Conservation (phyloP, 2,888 invertebrate genomes). For the Calliphora vomitoria region DNA sequence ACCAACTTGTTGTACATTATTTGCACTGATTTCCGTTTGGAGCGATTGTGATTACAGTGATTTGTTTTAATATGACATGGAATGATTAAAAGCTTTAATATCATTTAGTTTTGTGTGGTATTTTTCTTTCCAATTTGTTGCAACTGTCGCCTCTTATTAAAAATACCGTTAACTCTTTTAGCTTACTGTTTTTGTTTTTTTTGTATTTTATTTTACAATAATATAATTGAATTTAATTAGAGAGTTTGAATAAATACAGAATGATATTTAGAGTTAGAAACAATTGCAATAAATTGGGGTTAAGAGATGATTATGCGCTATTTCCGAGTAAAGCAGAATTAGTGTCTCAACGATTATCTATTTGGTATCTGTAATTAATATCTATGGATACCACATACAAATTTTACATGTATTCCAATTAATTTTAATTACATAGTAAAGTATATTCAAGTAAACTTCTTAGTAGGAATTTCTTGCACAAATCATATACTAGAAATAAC, state of each 20-base stretch:
- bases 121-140: neutral
- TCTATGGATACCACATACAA: neutral
- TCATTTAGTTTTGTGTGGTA: slow-evolving; percentile 11
- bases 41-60: slow-evolving; percentile 13
- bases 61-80: slow-evolving; percentile 43
- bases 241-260: neutral
- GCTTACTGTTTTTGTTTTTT: neutral
- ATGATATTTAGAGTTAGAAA: neutral
- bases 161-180: slow-evolving; percentile 16
- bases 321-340: neutral
- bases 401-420: neutral
- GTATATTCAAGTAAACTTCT: no score
- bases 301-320: slow-evolving; percentile 47
- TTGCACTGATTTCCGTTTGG: slow-evolving; percentile 62
- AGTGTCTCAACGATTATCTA: slow-evolving; percentile 2
- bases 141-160: slow-evolving; percentile 25
- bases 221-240: slow-evolving; percentile 30
- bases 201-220: neutral
- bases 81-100: slow-evolving; percentile 65
- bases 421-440: neutral
- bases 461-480: neutral
- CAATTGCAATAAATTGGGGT: slow-evolving; percentile 30
- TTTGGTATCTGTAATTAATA: slow-evolving; percentile 36
- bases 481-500: no score
- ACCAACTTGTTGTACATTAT: slow-evolving; percentile 26